Conservation (phyloP, 2,113 vertebrate genomes). For the Oxyruncus cristatus region DNA sequence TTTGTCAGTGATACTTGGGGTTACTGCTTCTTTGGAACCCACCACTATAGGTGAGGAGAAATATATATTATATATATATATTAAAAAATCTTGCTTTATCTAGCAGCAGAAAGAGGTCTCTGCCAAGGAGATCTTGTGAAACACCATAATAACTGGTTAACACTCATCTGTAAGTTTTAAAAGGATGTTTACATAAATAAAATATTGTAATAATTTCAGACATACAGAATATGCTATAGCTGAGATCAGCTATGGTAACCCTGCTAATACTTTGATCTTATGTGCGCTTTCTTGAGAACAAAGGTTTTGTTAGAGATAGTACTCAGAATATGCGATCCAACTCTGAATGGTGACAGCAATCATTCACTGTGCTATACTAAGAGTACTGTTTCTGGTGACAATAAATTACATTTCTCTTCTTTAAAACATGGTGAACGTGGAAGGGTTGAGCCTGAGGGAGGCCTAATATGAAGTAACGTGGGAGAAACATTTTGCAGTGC, state of each 20-base stretch:
- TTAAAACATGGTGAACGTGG: background rate
- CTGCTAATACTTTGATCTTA: background rate
- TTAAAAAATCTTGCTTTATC: background rate
- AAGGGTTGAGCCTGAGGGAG: background rate
- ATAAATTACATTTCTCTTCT: background rate
- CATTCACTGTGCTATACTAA: background rate
- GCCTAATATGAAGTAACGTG: background rate
- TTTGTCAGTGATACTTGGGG: background rate
- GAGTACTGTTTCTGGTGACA: background rate
- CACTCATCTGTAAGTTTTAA: background rate
- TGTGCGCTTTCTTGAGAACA: background rate
- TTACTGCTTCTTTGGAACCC: background rate
- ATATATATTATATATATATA: background rate
- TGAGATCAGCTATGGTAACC: background rate
- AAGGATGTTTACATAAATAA: conserved; percentile 1
- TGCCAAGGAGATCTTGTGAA: background rate
- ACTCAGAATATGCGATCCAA: background rate
- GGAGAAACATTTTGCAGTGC: background rate
- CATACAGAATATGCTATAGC: background rate
- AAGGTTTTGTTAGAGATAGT: background rate
- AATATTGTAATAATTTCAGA: background rate
- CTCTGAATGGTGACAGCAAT: background rate
- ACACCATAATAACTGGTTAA: background rate
- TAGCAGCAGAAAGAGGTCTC: background rate
- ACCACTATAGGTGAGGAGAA: background rate